phyloP scores from a whole-genome alignment of 2,113 vertebrate genomes.

The Aleadryas rufinucha region DNA sequence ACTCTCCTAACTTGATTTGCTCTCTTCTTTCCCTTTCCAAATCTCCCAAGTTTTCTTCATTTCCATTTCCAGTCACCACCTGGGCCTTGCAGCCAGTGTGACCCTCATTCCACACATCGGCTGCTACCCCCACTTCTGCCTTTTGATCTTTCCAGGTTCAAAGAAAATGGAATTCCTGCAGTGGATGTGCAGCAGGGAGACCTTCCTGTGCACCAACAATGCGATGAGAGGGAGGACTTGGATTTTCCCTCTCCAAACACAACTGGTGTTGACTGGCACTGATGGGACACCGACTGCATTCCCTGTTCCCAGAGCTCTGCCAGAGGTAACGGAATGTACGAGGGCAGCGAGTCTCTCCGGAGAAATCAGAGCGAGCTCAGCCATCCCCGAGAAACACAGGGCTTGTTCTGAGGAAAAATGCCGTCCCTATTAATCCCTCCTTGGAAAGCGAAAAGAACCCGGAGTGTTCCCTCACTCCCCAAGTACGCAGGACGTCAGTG shows the following conservation, averaged over 20 bases:
- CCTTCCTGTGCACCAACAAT: not conserved
- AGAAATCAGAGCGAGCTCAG: not conserved
- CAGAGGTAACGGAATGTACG: fast-evolving
- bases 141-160: not conserved
- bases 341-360: not conserved
- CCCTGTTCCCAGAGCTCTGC: not conserved
- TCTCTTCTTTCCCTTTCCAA: not conserved
- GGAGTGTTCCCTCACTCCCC: not conserved
- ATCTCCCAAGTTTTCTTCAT: not conserved
- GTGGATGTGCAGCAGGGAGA: not conserved
- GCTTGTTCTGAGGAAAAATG: not conserved
- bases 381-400: not conserved
- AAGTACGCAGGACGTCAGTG: not conserved
- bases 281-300: fast-evolving
- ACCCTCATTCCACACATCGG: not conserved
- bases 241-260: not conserved
- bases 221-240: not conserved
- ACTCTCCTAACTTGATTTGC: not conserved
- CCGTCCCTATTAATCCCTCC: not conserved
- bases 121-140: not conserved
- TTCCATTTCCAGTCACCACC: not conserved
- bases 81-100: not conserved
- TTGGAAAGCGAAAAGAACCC: not conserved
- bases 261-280: not conserved
- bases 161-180: not conserved